Percentiles rank a stretch among this genome's conserved stretches.
Evolutionary conservation across 2,888 invertebrate species (phyloP).

Genomic region (Unio delphinus): DNA sequence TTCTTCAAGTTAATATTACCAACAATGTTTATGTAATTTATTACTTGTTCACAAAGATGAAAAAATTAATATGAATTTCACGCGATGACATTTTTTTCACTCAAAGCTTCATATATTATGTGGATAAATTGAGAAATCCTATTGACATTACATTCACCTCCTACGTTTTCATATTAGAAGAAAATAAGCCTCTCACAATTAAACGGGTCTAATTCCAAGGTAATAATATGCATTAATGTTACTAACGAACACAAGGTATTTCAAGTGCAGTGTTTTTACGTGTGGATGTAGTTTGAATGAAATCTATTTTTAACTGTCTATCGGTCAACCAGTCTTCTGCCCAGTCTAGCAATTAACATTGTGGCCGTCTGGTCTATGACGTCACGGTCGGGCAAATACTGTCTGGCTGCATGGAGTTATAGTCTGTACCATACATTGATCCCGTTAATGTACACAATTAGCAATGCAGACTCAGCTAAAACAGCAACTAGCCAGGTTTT

Average conservation of each 20-base stretch:
- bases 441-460: neutral
- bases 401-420: constrained; percentile 28
- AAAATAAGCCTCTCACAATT: neutral
- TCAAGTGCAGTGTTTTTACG: neutral
- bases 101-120: too few species aligned
- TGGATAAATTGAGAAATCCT: constrained; percentile 14
- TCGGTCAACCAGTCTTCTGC: neutral
- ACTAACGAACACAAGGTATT: too few species aligned
- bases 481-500: too few species aligned
- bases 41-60: too few species aligned
- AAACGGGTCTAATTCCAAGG: neutral
- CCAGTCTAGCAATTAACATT: constrained; percentile 29
- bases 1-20: neutral
- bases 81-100: too few species aligned
- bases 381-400: constrained; percentile 46
- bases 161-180: constrained; percentile 5
- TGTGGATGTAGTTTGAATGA: neutral
- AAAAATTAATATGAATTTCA: too few species aligned
- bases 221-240: too few species aligned
- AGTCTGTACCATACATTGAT: constrained; percentile 28
- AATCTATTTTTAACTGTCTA: neutral
- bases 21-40: neutral
- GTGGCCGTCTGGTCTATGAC: constrained; percentile 54
- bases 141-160: constrained; percentile 32
- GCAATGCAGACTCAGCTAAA: too few species aligned